These are phyloP conservation scores for Lacanobia oleracea DNA, from an alignment of 2,888 invertebrate genomes.

Conservation along the genomic window DNA sequence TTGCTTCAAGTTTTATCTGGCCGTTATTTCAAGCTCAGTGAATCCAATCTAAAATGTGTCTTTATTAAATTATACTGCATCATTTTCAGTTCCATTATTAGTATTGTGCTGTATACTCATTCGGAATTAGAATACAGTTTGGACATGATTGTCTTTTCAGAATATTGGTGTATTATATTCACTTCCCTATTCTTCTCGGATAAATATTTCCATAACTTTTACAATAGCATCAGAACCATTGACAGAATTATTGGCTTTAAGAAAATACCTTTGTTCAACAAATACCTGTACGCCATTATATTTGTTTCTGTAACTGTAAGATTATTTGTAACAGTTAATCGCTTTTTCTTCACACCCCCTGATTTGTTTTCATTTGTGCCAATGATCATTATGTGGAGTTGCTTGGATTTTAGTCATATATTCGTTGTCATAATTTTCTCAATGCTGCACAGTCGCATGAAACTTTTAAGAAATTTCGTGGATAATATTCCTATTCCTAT, in stretches of 20 bases:
- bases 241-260: constrained; percentile 29
- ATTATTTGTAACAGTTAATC: accelerated
- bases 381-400: neutral
- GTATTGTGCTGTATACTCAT: neutral
- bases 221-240: neutral
- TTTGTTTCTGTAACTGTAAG: neutral
- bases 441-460: constrained; percentile 37
- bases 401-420: constrained; percentile 2
- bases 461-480: constrained; percentile 19
- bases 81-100: neutral
- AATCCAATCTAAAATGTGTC: neutral
- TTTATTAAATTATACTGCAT: constrained; percentile 15
- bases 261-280: neutral
- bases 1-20: constrained; percentile 1
- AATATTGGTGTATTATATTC: neutral
- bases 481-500: constrained; percentile 25
- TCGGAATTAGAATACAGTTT: no score
- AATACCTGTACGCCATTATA: neutral
- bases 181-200: neutral
- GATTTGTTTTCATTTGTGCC: no score
- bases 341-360: no score
- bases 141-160: neutral
- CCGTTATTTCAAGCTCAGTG: neutral
- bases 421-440: constrained; percentile 1
- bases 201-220: neutral